A percentile compares a stretch with the other conserved stretches of the same genome.
These are phyloP conservation scores for Phragmatobia fuliginosa DNA, from an alignment of 2,888 invertebrate genomes.

Conservation along the genomic window DNA sequence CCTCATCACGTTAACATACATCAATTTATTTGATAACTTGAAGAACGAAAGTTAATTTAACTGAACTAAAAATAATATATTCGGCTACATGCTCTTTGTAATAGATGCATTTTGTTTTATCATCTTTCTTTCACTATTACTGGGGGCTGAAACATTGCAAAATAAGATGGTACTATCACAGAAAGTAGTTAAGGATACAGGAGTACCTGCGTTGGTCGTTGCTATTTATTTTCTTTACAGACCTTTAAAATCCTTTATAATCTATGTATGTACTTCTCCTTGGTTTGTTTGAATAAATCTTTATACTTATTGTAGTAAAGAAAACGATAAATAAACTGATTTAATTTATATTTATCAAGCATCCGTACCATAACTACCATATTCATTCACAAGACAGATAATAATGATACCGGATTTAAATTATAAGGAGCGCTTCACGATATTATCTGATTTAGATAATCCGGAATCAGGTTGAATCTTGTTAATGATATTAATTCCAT, in stretches of 20 bases:
- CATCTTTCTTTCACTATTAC: neutral
- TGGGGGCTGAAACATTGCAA: neutral
- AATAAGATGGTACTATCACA: too few relatives aligned
- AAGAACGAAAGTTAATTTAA: too few relatives aligned
- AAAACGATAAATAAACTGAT: neutral
- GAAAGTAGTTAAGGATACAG: too few relatives aligned
- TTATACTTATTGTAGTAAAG: neutral
- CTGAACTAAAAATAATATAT: too few relatives aligned
- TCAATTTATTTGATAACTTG: too few relatives aligned
- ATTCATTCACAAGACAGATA: neutral
- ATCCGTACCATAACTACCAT: neutral
- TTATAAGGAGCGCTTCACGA: neutral
- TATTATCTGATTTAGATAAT: neutral
- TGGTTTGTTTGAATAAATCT: neutral
- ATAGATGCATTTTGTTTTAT: neutral
- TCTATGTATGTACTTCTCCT: neutral
- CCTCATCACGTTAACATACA: too few relatives aligned
- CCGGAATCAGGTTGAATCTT: neutral
- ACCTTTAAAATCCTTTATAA: neutral
- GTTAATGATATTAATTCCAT: neutral
- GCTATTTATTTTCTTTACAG: too few relatives aligned
- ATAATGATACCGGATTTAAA: neutral
- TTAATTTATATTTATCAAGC: neutral
- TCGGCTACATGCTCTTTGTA: too few relatives aligned
- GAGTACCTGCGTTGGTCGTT: too few relatives aligned